phyloP scores from a whole-genome alignment of 2,113 vertebrate genomes.

The Cebus imitator region DNA sequence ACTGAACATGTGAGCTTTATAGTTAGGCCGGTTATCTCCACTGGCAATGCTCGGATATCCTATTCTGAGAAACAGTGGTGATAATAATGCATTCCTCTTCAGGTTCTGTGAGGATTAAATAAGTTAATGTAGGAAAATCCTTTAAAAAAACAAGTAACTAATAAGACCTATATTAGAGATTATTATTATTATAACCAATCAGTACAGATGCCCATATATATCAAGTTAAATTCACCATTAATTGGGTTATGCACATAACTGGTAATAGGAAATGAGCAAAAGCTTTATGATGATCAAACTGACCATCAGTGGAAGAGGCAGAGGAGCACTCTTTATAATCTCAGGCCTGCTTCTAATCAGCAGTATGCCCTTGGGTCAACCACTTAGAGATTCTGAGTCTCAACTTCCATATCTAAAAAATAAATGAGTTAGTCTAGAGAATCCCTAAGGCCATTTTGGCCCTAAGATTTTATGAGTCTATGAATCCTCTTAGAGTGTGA shows the following conservation, averaged over 20 bases:
- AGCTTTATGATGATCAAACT: background rate
- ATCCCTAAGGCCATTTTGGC: background rate
- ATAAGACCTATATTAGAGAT: background rate
- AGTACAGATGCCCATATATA: background rate
- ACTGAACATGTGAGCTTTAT: background rate
- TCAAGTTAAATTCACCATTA: background rate
- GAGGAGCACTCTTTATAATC: background rate
- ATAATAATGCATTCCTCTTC: background rate
- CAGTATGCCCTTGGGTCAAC: background rate
- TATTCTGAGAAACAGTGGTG: background rate
- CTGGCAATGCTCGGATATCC: background rate
- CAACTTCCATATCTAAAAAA: conserved; percentile 57
- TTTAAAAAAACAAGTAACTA: background rate
- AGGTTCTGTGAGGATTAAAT: background rate
- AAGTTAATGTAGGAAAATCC: background rate
- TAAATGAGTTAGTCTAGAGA: background rate
- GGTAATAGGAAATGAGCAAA: background rate
- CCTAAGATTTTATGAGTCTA: background rate
- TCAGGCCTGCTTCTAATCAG: conserved; percentile 21
- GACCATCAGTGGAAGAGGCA: background rate
- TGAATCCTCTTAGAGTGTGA: background rate
- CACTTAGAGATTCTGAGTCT: conserved; percentile 16
- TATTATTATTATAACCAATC: background rate
- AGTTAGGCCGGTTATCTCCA: background rate
- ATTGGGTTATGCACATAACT: background rate